These are phyloP conservation scores for Tetragonula carbonaria DNA, from an alignment of 2,888 invertebrate genomes.

Conservation along the genomic window DNA sequence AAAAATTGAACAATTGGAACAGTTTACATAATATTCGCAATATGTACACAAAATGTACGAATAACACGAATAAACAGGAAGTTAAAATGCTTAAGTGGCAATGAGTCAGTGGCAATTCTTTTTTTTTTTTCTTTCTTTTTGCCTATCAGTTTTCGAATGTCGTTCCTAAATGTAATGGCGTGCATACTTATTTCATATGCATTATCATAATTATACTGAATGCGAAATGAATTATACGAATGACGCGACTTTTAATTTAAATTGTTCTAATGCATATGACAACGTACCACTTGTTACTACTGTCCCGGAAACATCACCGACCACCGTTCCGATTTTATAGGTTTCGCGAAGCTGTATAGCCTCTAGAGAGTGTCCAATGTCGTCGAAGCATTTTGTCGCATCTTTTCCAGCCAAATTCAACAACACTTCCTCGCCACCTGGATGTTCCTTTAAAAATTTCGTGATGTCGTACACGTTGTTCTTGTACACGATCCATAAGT, in stretches of 20 bases:
- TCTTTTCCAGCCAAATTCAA: constrained; percentile 86
- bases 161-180: too few species aligned
- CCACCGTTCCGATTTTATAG: constrained; percentile 85
- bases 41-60: too few species aligned
- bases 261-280: not conserved
- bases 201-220: too few species aligned
- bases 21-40: too few species aligned
- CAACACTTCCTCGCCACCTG: constrained; percentile 87
- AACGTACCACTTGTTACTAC: not conserved
- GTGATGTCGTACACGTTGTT: constrained; percentile 86
- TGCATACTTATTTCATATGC: too few species aligned
- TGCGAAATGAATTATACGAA: too few species aligned
- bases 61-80: too few species aligned
- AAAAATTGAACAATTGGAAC: too few species aligned
- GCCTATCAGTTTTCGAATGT: not conserved
- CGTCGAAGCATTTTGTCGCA: constrained; percentile 88
- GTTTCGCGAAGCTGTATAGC: constrained; percentile 87
- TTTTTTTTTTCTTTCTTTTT: not conserved
- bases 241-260: not conserved
- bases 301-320: not conserved
- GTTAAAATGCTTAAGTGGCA: too few species aligned
- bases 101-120: too few species aligned
- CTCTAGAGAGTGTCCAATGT: constrained; percentile 89
- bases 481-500: constrained; percentile 86
- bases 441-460: constrained; percentile 86